Evolutionary conservation across 2,888 invertebrate genomes (phyloP).

Genomic region (Acanthosepion esculentum): DNA sequence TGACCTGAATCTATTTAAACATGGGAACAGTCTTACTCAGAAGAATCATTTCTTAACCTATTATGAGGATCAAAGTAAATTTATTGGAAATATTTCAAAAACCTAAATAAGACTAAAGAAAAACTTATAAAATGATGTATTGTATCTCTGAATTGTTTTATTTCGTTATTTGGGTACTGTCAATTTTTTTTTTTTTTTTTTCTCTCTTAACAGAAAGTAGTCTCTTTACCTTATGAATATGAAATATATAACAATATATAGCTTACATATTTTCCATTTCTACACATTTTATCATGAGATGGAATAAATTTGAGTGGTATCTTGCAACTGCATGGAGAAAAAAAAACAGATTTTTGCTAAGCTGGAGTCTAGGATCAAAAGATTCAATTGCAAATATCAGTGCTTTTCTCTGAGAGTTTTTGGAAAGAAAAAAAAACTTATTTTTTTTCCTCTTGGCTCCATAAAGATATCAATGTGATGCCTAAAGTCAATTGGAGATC

Average conservation of each 20-base stretch:
- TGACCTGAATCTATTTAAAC: neutral
- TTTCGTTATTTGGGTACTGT: neutral
- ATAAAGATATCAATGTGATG: neutral
- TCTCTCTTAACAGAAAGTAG: no score
- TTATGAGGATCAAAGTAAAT: no score
- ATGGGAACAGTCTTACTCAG: neutral
- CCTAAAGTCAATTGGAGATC: neutral
- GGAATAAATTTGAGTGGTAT: neutral
- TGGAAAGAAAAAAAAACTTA: neutral
- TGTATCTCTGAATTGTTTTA: neutral
- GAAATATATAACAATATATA: neutral
- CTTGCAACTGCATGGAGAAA: neutral
- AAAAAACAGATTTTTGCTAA: neutral
- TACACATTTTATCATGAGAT: neutral
- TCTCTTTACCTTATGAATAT: neutral
- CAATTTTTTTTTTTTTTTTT: no score
- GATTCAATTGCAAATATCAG: neutral
- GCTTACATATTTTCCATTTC: neutral
- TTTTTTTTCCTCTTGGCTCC: neutral
- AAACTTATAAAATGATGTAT: neutral
- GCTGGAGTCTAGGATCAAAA: constrained; percentile 2
- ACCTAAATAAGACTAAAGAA: neutral
- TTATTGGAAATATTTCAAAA: no score
- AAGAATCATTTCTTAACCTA: no score
- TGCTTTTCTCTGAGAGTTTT: neutral